Conservation (phyloP, 2,113 vertebrate genomes). For the Nesoenas mayeri region DNA sequence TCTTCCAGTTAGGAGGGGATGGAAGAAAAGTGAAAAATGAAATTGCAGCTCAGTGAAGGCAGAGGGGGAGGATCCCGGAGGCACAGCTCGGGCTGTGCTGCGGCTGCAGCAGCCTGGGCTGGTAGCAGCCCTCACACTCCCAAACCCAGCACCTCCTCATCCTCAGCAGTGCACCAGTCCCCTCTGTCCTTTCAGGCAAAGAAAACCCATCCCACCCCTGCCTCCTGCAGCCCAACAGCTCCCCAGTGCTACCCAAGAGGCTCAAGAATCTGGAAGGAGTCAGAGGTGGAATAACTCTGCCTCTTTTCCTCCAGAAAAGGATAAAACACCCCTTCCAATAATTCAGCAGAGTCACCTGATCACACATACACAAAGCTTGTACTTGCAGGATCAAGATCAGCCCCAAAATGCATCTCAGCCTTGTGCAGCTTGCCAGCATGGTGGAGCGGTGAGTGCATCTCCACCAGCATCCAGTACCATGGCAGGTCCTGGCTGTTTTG, state of each 20-base stretch:
- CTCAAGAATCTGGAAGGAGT: neutral
- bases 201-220: neutral
- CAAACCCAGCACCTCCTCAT: neutral
- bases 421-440: neutral
- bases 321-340: accelerated
- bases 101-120: neutral
- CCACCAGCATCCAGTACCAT: neutral
- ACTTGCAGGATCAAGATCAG: neutral
- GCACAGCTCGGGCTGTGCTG: neutral
- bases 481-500: neutral
- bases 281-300: neutral
- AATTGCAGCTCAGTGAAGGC: neutral
- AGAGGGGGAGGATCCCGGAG: neutral
- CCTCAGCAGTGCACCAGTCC: neutral
- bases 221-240: neutral
- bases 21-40: constrained; percentile 40
- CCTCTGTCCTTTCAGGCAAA: neutral
- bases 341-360: neutral
- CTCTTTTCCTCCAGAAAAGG: neutral
- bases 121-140: accelerated
- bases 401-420: neutral
- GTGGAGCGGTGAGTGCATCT: neutral
- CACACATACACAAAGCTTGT: accelerated
- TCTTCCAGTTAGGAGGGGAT: constrained; percentile 33
- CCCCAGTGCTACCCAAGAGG: accelerated